A percentile compares a stretch with the other conserved stretches of the same genome.
Evolutionary conservation across 2,113 vertebrate species (phyloP).

Genomic region (Chrysochloris asiatica): DNA sequence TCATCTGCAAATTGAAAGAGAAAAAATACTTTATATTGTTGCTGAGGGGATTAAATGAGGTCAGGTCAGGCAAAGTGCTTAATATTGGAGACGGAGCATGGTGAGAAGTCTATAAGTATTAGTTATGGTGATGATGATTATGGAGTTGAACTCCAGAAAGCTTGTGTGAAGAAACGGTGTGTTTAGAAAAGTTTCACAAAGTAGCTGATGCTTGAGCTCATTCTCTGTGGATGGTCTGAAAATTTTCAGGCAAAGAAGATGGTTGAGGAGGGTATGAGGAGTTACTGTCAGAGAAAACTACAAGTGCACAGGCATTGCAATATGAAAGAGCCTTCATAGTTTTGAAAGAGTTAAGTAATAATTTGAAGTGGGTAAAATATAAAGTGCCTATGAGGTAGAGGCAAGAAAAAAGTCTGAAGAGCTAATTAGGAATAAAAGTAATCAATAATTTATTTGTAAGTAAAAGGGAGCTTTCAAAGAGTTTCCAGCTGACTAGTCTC

Average conservation of each 20-base stretch:
- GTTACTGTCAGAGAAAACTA: background rate
- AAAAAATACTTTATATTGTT: background rate
- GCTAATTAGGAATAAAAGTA: background rate
- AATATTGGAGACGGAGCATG: background rate
- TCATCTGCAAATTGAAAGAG: background rate
- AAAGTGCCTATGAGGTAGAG: background rate
- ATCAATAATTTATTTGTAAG: background rate
- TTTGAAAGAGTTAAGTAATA: background rate
- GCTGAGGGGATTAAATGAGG: constrained; percentile 22
- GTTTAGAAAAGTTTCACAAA: background rate
- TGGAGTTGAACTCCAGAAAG: background rate
- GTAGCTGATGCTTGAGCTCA: background rate
- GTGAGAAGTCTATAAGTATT: background rate
- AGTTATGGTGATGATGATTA: background rate
- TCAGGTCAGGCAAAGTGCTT: background rate
- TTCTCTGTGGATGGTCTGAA: background rate
- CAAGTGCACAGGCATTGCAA: background rate
- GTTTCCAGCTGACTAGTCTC: background rate
- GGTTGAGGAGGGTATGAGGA: background rate
- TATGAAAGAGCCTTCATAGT: background rate
- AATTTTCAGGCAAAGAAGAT: background rate
- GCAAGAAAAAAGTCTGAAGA: background rate
- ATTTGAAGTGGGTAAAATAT: background rate
- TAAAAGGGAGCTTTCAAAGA: background rate
- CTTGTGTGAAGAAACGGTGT: background rate